Percentiles rank a stretch among this genome's conserved stretches.
Conservation (phyloP, 2,888 invertebrate species). For the Parnassius mnemosyne region DNA sequence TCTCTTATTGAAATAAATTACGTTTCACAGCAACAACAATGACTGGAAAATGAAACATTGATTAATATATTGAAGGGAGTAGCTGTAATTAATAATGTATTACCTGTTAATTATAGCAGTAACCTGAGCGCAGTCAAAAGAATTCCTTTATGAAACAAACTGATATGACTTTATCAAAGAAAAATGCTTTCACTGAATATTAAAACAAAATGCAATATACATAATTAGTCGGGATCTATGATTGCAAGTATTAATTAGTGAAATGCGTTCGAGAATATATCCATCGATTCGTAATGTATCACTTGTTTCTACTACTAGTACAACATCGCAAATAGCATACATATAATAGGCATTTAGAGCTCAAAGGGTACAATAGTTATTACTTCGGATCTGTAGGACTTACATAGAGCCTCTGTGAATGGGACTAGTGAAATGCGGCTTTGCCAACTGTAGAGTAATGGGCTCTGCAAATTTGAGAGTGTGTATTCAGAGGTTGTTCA, state of each 20-base stretch:
- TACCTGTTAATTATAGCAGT: background rate
- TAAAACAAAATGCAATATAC: too few relatives aligned
- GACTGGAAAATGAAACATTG: too few relatives aligned
- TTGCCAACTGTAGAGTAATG: slow-evolving; percentile 1
- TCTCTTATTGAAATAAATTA: too few relatives aligned
- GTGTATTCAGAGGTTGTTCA: slow-evolving; percentile 6
- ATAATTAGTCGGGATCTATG: too few relatives aligned
- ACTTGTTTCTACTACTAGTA: background rate
- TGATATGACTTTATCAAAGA: background rate
- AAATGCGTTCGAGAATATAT: slow-evolving; percentile 2
- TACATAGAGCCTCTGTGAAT: slow-evolving; percentile 37
- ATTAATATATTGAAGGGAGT: too few relatives aligned
- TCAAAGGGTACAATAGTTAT: slow-evolving; percentile 32
- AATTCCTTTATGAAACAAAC: background rate
- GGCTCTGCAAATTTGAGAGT: slow-evolving; percentile 21
- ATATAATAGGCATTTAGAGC: slow-evolving; percentile 1
- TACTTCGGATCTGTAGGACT: slow-evolving; percentile 47
- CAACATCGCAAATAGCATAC: slow-evolving; percentile 9
- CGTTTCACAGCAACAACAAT: too few relatives aligned
- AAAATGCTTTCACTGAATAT: too few relatives aligned
- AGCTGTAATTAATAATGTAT: too few relatives aligned
- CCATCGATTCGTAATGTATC: background rate
- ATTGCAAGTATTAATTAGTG: slow-evolving; percentile 5
- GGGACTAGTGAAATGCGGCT: slow-evolving; percentile 22
- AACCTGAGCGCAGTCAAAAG: background rate